These are phyloP conservation scores for Benthosema pterotum DNA, from an alignment of 2,797 vertebrate species.

Conservation along the genomic window DNA sequence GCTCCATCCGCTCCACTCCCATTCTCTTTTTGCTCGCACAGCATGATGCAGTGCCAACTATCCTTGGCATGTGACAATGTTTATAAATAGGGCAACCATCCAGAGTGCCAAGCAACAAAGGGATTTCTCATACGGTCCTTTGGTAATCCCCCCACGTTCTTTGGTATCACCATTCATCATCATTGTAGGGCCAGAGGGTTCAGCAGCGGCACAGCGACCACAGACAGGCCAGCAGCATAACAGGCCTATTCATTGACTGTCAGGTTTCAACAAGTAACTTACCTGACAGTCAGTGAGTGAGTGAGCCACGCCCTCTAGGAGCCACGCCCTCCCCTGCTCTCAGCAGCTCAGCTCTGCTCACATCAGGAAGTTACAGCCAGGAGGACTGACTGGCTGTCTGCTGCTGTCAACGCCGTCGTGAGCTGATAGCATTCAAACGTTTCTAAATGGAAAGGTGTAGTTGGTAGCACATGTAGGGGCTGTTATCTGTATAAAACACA, in stretches of 20 bases:
- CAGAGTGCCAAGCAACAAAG: slow-evolving; percentile 30
- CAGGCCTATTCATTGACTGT: slow-evolving; percentile 18
- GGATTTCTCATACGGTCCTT: slow-evolving; percentile 34
- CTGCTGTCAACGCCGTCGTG: slow-evolving; percentile 40
- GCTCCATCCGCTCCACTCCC: slow-evolving; percentile 38
- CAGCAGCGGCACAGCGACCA: slow-evolving; percentile 1
- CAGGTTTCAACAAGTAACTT: slow-evolving; percentile 69
- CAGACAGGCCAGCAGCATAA: neutral
- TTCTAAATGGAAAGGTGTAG: slow-evolving; percentile 23
- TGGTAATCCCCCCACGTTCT: neutral
- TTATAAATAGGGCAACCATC: slow-evolving; percentile 70
- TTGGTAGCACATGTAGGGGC: neutral
- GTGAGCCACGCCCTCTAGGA: slow-evolving; percentile 64
- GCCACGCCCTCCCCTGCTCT: slow-evolving; percentile 67
- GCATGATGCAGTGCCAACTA: slow-evolving; percentile 49
- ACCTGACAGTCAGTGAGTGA: slow-evolving; percentile 17
- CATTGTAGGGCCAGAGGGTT: too few relatives aligned
- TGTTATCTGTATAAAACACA: neutral
- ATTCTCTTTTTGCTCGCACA: slow-evolving; percentile 48
- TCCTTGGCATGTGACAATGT: slow-evolving; percentile 56
- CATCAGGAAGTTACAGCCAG: slow-evolving; percentile 70
- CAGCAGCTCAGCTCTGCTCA: slow-evolving; percentile 34
- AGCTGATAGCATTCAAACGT: neutral
- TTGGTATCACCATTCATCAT: neutral
- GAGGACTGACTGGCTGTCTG: too few relatives aligned